A percentile compares a stretch with the other conserved stretches of the same genome.
Evolutionary conservation across 2,797 vertebrate genomes (phyloP).

Genomic region (Erpetoichthys calabaricus): DNA sequence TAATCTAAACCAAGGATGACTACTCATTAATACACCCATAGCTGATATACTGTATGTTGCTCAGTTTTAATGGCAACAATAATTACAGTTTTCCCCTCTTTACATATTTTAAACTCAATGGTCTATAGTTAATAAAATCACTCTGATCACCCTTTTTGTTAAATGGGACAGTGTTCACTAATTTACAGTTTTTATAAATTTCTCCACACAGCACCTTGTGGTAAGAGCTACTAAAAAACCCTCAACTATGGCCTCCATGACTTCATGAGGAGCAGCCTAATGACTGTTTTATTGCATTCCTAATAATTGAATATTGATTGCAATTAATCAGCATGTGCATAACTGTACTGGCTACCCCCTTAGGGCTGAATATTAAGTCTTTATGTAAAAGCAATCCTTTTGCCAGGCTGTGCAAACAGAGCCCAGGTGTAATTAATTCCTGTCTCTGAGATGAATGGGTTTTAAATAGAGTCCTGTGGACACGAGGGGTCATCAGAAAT

Average conservation of each 20-base stretch:
- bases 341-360: background rate
- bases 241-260: constrained; percentile 7
- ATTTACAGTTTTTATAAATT: background rate
- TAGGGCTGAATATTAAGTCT: background rate
- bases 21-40: too few species aligned
- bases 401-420: background rate
- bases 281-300: background rate
- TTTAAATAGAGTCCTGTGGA: constrained; percentile 1
- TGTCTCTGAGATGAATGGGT: constrained; percentile 4
- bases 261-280: constrained; percentile 1
- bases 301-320: constrained; percentile 3
- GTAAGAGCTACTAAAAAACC: constrained; percentile 6
- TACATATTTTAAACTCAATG: too few species aligned
- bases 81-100: too few species aligned
- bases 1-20: too few species aligned
- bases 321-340: background rate
- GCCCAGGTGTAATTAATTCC: background rate
- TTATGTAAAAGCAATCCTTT: background rate
- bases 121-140: too few species aligned
- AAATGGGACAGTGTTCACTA: too few species aligned
- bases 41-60: too few species aligned
- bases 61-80: too few species aligned
- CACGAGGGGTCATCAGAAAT: constrained; percentile 1
- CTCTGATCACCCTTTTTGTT: too few species aligned
- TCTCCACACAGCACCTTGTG: background rate